Conservation (phyloP, 2,113 vertebrate species). For the Alces alces region DNA sequence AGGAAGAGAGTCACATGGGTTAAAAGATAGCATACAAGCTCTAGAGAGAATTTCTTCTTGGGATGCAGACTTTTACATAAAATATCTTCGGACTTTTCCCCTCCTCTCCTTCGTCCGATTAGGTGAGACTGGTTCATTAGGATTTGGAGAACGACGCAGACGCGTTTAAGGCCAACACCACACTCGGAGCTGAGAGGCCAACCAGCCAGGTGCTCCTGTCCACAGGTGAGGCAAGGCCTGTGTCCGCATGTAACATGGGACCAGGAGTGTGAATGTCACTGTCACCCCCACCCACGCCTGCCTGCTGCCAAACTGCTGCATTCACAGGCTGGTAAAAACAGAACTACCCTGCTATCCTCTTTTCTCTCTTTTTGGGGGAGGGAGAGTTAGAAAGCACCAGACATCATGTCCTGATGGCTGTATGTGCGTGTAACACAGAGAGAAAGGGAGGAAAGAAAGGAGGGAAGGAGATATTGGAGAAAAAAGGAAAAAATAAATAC, state of each 20-base stretch:
- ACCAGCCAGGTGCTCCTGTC: background rate
- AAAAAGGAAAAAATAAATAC: background rate
- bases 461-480: background rate
- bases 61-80: background rate
- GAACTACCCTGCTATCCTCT: background rate
- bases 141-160: background rate
- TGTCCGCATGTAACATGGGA: background rate
- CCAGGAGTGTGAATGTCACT: background rate
- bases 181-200: background rate
- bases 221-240: background rate
- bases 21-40: background rate
- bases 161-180: background rate
- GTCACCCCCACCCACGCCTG: background rate
- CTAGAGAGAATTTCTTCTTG: background rate
- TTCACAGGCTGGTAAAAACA: background rate
- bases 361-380: background rate
- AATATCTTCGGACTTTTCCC: background rate
- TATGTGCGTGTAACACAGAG: background rate
- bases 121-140: background rate
- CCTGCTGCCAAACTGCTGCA: background rate
- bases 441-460: background rate
- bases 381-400: background rate
- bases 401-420: background rate
- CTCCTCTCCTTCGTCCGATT: background rate
- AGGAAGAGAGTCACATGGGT: background rate